Conservation (phyloP, 2,113 vertebrate species). For the Pituophis catenifer region DNA sequence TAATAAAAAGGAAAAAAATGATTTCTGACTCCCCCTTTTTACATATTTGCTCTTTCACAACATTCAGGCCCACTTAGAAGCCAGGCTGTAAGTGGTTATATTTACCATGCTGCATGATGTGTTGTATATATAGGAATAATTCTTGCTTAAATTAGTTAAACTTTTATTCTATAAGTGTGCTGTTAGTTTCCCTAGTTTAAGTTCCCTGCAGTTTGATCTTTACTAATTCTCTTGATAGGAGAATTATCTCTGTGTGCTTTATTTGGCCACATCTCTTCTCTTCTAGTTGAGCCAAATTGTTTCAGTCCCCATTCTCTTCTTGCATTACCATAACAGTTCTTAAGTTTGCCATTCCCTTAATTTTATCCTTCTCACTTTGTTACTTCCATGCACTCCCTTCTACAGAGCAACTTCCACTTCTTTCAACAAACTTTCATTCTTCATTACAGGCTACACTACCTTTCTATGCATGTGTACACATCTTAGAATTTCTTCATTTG, state of each 20-base stretch:
- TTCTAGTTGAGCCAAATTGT: neutral
- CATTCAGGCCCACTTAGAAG: neutral
- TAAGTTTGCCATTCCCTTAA: neutral
- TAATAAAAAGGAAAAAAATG: neutral
- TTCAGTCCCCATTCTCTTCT: neutral
- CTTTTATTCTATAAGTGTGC: neutral
- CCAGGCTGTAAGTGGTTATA: neutral
- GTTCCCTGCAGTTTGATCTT: neutral
- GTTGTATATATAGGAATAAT: neutral
- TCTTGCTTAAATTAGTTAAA: neutral
- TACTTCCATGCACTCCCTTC: neutral
- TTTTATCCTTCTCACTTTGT: neutral
- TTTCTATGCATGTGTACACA: neutral
- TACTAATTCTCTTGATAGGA: neutral
- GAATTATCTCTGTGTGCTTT: neutral
- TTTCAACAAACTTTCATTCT: neutral
- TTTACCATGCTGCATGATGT: neutral
- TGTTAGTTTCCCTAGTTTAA: neutral
- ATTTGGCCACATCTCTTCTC: neutral
- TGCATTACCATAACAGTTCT: neutral
- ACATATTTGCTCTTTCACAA: neutral
- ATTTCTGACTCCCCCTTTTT: neutral
- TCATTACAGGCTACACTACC: neutral
- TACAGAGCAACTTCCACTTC: neutral
- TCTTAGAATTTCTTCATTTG: neutral